Evolutionary conservation across 2,888 invertebrate genomes (phyloP), one percentile per base, ranked within the genome.

Genomic region (Mesopsocus fuscifrons): DNA sequence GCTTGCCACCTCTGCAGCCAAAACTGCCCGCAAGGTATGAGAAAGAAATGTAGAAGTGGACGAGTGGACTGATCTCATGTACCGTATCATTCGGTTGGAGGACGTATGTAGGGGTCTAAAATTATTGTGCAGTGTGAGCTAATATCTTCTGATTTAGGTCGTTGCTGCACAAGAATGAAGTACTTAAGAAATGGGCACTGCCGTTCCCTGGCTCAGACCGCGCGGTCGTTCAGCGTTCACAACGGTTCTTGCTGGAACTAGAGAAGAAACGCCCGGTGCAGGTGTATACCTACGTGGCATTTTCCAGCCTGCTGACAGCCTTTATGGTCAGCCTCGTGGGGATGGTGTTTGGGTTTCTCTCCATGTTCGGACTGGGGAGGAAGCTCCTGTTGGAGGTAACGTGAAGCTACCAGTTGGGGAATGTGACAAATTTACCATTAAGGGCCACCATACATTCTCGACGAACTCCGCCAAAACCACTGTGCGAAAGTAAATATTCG

Each of bases 171-270:
- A 61, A 60, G 45, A 61, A 55, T 45, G 52, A 57, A 1, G 49
- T 58, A 9, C 55, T 59, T 1, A 49, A 55, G 2, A 52, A 53
- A 9, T 85, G 78, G 69, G 77, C 77, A 52, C 49, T 83, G 1
- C 77, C 85, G 1, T 92, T 94, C 63, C 72, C 73, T 1, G 87
- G 88, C 22, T 66, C 85, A 6, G 94, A 94, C 64, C 69, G 73
- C 46, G 75, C 89, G 2, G 75, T 94, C 1, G 74, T 81, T n/a
- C 63, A 71, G 56, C 70, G 94, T 38, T 75, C 87, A 0, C 91
- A 94, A 59, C 69, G 82, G 41, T 71, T 69, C 55, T 68, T 85
- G 16, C 77, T 72, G 56, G 74, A 78, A 33, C 59, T 64, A 1
- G 68, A 73, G 1, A 70, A 77, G 43, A 65, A 71, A 49, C 70